A percentile compares a stretch with the other conserved stretches of the same genome.
Evolutionary conservation across 1,140 invertebrate genomes (phyloP).

Genomic region (Aphelenchoides avenae): DNA sequence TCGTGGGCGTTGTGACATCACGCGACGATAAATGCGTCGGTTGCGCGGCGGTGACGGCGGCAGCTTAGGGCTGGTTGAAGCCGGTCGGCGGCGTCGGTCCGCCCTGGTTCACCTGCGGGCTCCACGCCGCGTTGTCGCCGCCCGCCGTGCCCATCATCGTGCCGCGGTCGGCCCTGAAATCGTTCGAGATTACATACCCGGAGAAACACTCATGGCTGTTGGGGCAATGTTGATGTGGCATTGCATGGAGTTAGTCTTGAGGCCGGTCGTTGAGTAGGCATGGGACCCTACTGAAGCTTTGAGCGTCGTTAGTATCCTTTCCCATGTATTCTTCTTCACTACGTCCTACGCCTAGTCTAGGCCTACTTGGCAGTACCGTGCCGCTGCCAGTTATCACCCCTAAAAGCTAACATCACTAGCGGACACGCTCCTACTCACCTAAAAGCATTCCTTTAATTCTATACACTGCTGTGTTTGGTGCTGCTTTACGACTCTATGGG

Average conservation of each 20-base stretch:
- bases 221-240: too few relatives aligned
- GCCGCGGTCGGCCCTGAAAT: constrained; percentile 50
- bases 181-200: too few relatives aligned
- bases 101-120: constrained; percentile 50
- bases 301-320: background rate
- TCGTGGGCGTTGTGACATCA: too few relatives aligned
- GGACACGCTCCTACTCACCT: too few relatives aligned
- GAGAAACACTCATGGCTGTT: too few relatives aligned
- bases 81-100: constrained; percentile 38
- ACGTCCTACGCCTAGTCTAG: background rate
- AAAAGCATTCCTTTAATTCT: too few relatives aligned
- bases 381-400: too few relatives aligned
- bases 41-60: too few relatives aligned
- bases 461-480: too few relatives aligned
- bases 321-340: background rate
- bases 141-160: constrained; percentile 55
- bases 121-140: constrained; percentile 51
- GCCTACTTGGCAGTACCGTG: background rate
- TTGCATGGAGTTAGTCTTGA: background rate
- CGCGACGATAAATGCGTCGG: too few relatives aligned
- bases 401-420: too few relatives aligned
- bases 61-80: constrained; percentile 49
- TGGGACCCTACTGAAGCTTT: background rate
- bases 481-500: too few relatives aligned
- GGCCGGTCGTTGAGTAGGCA: background rate